A percentile compares a stretch with the other conserved stretches of the same genome.
phyloP scores from a whole-genome alignment of 2,888 invertebrate genomes.

The Agrochola macilenta region DNA sequence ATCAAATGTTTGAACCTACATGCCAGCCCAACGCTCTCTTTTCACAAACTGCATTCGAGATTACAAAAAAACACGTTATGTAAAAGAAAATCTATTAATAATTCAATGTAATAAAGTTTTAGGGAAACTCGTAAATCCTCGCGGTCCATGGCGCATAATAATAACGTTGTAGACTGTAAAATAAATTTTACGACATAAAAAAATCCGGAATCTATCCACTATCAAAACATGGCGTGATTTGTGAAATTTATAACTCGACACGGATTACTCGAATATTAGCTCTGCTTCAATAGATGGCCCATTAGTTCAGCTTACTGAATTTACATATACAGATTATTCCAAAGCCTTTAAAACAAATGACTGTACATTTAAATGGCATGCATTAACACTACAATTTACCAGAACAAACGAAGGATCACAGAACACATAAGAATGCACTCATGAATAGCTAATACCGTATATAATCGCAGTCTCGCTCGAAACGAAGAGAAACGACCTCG shows the following conservation, averaged over 20 bases:
- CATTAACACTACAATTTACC: conserved; percentile 48
- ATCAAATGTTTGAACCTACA: conserved; percentile 27
- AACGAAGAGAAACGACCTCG: conserved; percentile 41
- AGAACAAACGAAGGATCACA: conserved; percentile 37
- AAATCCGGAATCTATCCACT: conserved; percentile 74
- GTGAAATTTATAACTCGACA: conserved; percentile 72
- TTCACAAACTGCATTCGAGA: conserved; percentile 55
- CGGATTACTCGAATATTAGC: conserved; percentile 56
- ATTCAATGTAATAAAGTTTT: conserved; percentile 75
- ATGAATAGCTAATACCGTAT: conserved; percentile 56
- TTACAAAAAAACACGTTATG: conserved; percentile 46
- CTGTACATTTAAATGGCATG: conserved; percentile 47
- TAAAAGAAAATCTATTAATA: conserved; percentile 67
- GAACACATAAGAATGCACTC: conserved; percentile 55
- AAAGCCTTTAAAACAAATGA: conserved; percentile 36
- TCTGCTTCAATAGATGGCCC: conserved; percentile 48
- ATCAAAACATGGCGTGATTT: conserved; percentile 76
- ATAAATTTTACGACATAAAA: conserved; percentile 81
- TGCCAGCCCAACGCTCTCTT: conserved; percentile 34
- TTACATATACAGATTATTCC: conserved; percentile 45
- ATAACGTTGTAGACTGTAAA: conserved; percentile 83
- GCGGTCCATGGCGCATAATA: conserved; percentile 79
- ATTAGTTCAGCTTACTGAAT: conserved; percentile 52
- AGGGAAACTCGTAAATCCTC: conserved; percentile 83
- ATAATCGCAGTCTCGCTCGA: conserved; percentile 50